Evolutionary conservation across 2,888 invertebrate species (phyloP).

Genomic region (Carabus problematicus): DNA sequence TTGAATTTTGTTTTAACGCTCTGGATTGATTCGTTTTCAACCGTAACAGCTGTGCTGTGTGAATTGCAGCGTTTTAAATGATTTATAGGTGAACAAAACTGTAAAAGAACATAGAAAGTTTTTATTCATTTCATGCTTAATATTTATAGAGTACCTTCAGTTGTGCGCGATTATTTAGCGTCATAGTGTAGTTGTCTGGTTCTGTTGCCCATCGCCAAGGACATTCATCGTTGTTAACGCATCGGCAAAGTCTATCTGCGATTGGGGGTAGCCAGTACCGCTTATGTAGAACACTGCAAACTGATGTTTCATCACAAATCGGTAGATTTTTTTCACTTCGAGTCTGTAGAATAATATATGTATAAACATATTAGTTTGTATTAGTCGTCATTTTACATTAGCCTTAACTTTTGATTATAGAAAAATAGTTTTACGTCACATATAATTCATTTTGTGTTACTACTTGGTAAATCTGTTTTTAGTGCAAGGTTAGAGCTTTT

Average conservation of each 20-base stretch:
- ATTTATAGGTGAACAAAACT: slow-evolving; percentile 25
- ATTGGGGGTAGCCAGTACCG: slow-evolving; percentile 67
- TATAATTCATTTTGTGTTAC: too few species aligned
- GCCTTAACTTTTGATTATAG: too few species aligned
- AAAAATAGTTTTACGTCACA: too few species aligned
- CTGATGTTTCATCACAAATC: slow-evolving; percentile 59
- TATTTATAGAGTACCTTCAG: slow-evolving; percentile 62
- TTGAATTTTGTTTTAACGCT: neutral
- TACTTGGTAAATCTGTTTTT: too few species aligned
- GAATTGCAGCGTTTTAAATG: slow-evolving; percentile 1
- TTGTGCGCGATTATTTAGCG: slow-evolving; percentile 66
- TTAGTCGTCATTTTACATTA: too few species aligned
- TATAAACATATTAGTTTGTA: slow-evolving; percentile 3
- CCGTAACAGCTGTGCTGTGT: slow-evolving; percentile 16
- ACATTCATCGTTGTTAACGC: slow-evolving; percentile 63
- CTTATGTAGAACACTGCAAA: slow-evolving; percentile 64
- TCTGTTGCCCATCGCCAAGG: slow-evolving; percentile 60
- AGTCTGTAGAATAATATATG: slow-evolving; percentile 56
- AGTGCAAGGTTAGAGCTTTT: too few species aligned
- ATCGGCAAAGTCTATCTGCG: slow-evolving; percentile 68
- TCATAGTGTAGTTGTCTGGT: slow-evolving; percentile 56
- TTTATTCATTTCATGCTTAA: neutral
- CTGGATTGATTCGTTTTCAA: neutral
- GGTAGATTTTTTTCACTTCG: slow-evolving; percentile 68
- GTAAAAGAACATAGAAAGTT: neutral